Evolutionary conservation across 2,888 invertebrate species (phyloP), one percentile per base, ranked within the genome.

Genomic region (Antheraea assamensis): DNA sequence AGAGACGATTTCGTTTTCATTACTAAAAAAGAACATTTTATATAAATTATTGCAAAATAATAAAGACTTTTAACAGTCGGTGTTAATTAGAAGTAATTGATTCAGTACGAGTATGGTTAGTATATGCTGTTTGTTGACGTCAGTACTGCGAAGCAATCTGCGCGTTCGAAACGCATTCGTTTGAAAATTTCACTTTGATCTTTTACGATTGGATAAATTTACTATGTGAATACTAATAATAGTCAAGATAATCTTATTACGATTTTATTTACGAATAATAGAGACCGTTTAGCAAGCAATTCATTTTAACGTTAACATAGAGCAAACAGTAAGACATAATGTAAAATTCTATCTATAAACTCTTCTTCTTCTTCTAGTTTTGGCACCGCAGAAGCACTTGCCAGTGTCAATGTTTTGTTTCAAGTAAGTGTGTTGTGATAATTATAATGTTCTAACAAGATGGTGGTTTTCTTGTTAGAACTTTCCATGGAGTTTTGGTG

Each of bases 81-180:
- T 58, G n/a, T 58, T 58, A 24, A 58, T n/a, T 24, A 10, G n/a
- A 30, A 3, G 1, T 30, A 30, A 30, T 17, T 61, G 17, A 61
- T 61, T 61, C 24, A 24, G 27, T 27, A 13, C 27, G 27, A 19
- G 27, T 27, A 27, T 13, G 61, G 3, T 24, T 61, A 70, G 42
- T 42, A 76, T 80, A 78, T 72, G 2, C 58, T 58, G 58, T 10
- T 77, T 75, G 78, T 75, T 49, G 30, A 55, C 71, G 71, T 71
- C 49, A 55, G 27, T 71, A 71, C 31, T 71, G 30, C 27, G 73
- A 61, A 73, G 61, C 75, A 64, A 74, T 70, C 27, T 74, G 73
- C 49, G 47, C 68, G n/a, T 68, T 35, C 68, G 64, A 64, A 30
- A 64, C 74, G 73, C 74, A 75, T 71, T 71, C 71, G 73, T 70